Percentiles rank a stretch among this genome's conserved stretches.
Evolutionary conservation across 2,888 invertebrate genomes (phyloP).

Genomic region (Trichogramma dendrolimi): DNA sequence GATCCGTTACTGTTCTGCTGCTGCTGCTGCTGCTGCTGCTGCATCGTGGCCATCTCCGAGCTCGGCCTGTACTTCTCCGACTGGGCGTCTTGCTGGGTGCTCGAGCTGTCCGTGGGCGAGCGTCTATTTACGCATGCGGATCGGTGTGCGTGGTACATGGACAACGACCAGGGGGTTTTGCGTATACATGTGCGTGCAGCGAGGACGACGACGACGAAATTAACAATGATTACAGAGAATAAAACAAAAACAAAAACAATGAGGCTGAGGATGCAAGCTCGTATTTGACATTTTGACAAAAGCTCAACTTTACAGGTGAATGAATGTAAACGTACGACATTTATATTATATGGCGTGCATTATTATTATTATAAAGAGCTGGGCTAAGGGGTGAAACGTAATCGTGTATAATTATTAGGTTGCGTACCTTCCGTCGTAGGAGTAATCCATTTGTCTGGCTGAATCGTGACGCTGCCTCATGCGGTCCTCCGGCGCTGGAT

Average conservation of each 20-base stretch:
- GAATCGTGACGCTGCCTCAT: conserved; percentile 73
- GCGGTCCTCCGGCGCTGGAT: conserved; percentile 76
- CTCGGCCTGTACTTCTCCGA: conserved; percentile 48
- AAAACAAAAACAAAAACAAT: conserved; percentile 27
- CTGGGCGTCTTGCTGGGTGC: conserved; percentile 47
- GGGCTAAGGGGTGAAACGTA: neutral
- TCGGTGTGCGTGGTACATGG: conserved; percentile 17
- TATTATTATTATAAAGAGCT: neutral
- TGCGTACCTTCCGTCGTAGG: conserved; percentile 70
- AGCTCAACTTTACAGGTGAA: no score
- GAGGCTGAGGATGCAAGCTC: no score
- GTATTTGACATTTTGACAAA: no score
- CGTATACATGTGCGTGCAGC: conserved; percentile 33
- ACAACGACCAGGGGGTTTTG: no score
- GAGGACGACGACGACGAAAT: conserved; percentile 31
- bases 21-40: conserved; percentile 28
- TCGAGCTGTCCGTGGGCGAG: conserved; percentile 48
- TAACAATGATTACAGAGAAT: conserved; percentile 31
- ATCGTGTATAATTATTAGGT: conserved; percentile 27
- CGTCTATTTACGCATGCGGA: conserved; percentile 40
- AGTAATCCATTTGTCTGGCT: conserved; percentile 68
- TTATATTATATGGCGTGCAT: neutral
- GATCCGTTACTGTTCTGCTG: conserved; percentile 36
- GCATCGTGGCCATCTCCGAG: conserved; percentile 36
- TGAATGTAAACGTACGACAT: neutral